These are phyloP conservation scores for Cephus cinctus DNA, from an alignment of 1,140 invertebrate species.

Conservation along the genomic window DNA sequence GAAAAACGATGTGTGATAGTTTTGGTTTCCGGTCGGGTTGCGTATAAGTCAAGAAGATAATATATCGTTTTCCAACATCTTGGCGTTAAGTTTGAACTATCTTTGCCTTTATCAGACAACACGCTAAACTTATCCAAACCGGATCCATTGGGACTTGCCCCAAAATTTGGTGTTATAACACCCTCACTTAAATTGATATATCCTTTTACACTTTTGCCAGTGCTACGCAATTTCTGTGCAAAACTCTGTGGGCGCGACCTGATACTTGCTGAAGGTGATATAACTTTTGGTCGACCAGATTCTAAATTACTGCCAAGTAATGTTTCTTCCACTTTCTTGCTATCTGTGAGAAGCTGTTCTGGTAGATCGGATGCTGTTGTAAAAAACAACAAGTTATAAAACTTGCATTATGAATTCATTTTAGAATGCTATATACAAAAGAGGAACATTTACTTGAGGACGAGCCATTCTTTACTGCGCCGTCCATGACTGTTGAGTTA, in stretches of 20 bases:
- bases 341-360: constrained; percentile 52
- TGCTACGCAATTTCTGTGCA: constrained; percentile 80
- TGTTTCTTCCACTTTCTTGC: constrained; percentile 54
- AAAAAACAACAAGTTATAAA: constrained; percentile 12
- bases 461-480: constrained; percentile 55
- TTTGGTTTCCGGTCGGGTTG: constrained; percentile 91
- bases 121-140: constrained; percentile 60
- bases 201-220: constrained; percentile 79
- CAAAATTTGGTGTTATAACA: constrained; percentile 70
- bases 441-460: constrained; percentile 56
- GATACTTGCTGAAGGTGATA: constrained; percentile 65
- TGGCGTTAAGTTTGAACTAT: constrained; percentile 60
- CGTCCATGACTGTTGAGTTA: constrained; percentile 47
- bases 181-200: constrained; percentile 71
- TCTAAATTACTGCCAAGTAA: constrained; percentile 50
- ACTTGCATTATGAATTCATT: constrained; percentile 2
- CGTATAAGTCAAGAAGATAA: constrained; percentile 88
- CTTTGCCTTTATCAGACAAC: constrained; percentile 54
- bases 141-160: constrained; percentile 61
- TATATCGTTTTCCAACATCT: constrained; percentile 95
- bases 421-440: constrained; percentile 8
- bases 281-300: constrained; percentile 44
- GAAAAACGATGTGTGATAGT: constrained; percentile 70
- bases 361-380: constrained; percentile 65
- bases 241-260: constrained; percentile 79